A percentile compares a stretch with the other conserved stretches of the same genome.
Conservation (phyloP, 1,140 invertebrate genomes). For the Drosophila subobscura region DNA sequence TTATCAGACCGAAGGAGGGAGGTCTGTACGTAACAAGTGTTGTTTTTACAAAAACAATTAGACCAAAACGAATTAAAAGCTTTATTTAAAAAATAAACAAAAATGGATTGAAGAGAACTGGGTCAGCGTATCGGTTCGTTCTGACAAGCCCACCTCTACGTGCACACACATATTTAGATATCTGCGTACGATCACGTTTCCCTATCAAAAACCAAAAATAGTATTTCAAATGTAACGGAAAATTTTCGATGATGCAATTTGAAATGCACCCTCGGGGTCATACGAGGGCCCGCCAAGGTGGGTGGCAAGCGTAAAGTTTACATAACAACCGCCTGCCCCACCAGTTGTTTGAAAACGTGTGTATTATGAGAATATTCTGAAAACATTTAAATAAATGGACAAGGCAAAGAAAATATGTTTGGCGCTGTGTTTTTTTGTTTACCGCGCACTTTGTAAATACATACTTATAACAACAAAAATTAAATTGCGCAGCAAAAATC, state of each 20-base stretch:
- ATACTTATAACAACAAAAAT: constrained; percentile 60
- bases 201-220: too few relatives aligned
- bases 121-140: constrained; percentile 40
- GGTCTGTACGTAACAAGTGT: constrained; percentile 23
- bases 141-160: constrained; percentile 20
- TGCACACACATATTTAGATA: neutral
- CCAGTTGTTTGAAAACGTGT: constrained; percentile 36
- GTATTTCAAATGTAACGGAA: too few relatives aligned
- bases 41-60: constrained; percentile 41
- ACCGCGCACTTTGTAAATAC: constrained; percentile 75
- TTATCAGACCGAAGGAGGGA: constrained; percentile 27
- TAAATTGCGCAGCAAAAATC: constrained; percentile 77
- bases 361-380: constrained; percentile 53
- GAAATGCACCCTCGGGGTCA: neutral
- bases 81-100: constrained; percentile 31
- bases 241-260: too few relatives aligned
- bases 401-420: constrained; percentile 63
- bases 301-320: constrained; percentile 23
- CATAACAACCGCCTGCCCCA: constrained; percentile 31
- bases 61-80: constrained; percentile 46
- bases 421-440: constrained; percentile 71
- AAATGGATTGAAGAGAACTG: constrained; percentile 24
- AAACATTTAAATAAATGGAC: constrained; percentile 65
- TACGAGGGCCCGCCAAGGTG: constrained; percentile 11
- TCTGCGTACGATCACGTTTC: constrained; percentile 28